phyloP scores from a whole-genome alignment of 2,797 vertebrate species.

The Eulemur albifrons region DNA sequence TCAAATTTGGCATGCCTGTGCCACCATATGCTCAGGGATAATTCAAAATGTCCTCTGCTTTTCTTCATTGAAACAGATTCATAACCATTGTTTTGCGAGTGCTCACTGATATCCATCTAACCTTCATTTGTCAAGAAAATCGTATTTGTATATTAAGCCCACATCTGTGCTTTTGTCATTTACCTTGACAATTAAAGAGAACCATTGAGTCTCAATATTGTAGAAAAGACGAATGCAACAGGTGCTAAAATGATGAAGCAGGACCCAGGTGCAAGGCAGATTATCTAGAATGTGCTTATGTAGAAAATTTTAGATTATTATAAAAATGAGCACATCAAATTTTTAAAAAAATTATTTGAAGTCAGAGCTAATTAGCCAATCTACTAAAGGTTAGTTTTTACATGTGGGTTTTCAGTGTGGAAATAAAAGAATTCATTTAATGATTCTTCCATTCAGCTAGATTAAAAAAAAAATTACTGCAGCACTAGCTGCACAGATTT shows the following conservation, averaged over 20 bases:
- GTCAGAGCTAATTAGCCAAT: slow-evolving; percentile 8
- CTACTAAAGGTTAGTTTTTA: slow-evolving; percentile 6
- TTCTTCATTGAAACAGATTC: slow-evolving; percentile 7
- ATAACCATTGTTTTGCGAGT: not conserved
- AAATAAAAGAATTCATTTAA: not conserved
- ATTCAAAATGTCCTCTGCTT: not conserved
- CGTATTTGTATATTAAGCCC: not conserved
- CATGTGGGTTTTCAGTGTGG: not conserved
- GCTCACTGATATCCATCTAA: not conserved
- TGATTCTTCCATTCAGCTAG: not conserved
- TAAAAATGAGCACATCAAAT: not conserved
- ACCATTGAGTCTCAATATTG: not conserved
- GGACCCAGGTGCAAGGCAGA: not conserved
- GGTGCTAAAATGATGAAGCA: not conserved
- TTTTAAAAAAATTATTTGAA: not conserved
- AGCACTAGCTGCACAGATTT: not conserved
- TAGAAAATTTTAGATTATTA: not conserved
- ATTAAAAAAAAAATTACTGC: not conserved
- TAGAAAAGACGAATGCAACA: not conserved
- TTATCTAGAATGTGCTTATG: not conserved
- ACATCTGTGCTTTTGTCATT: slow-evolving; percentile 1
- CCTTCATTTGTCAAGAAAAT: not conserved
- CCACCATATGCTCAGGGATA: not conserved
- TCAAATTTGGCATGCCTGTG: not conserved
- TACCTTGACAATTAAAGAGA: not conserved